Conservation (phyloP, 1,140 invertebrate genomes). For the Plectrocnemia conspersa region DNA sequence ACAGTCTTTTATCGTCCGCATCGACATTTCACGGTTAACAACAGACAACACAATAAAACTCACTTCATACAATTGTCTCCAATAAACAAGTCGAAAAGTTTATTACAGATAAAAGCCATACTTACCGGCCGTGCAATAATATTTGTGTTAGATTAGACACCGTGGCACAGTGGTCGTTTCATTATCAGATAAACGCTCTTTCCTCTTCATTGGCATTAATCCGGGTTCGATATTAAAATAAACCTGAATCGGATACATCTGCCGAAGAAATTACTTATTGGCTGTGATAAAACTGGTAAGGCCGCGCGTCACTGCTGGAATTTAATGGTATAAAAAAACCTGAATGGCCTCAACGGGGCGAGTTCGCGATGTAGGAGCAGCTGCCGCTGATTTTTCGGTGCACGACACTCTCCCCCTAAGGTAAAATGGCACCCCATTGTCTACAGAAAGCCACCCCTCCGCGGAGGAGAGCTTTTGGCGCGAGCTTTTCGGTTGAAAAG, state of each 20-base stretch:
- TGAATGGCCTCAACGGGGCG: slow-evolving; percentile 15
- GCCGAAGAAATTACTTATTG: slow-evolving; percentile 33
- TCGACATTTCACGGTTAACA: too few species aligned
- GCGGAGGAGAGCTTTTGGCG: not conserved
- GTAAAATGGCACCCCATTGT: too few species aligned
- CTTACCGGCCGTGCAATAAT: too few species aligned
- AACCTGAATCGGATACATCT: slow-evolving; percentile 31
- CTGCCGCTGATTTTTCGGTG: slow-evolving; percentile 13
- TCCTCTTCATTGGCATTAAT: slow-evolving; percentile 5
- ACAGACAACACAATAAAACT: too few species aligned
- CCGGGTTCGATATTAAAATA: slow-evolving; percentile 12
- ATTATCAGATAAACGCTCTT: slow-evolving; percentile 7
- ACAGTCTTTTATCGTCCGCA: too few species aligned
- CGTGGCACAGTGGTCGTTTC: too few species aligned
- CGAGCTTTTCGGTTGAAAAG: too few species aligned
- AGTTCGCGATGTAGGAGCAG: slow-evolving; percentile 15
- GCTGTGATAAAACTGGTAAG: slow-evolving; percentile 31
- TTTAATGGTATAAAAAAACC: slow-evolving; percentile 17
- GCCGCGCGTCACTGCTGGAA: slow-evolving; percentile 23
- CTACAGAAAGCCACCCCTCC: slow-evolving; percentile 6
- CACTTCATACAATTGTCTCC: too few species aligned
- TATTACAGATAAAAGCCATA: too few species aligned
- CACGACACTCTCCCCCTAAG: slow-evolving; percentile 5
- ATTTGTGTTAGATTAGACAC: too few species aligned
- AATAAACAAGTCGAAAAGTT: too few species aligned